phyloP scores from a whole-genome alignment of 1,140 invertebrate genomes.

The Battus philenor region DNA sequence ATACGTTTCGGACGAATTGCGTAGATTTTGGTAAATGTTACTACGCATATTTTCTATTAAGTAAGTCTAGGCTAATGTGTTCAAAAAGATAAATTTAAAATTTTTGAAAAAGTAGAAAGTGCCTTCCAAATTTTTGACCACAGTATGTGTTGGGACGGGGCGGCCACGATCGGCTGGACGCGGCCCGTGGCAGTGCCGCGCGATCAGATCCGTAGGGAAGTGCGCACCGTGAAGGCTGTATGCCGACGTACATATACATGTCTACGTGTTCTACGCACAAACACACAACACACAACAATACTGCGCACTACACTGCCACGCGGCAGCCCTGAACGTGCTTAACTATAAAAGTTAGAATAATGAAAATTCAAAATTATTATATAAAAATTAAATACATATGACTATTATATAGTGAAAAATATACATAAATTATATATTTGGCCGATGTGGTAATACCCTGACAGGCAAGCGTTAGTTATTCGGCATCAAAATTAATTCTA shows the following conservation, averaged over 20 bases:
- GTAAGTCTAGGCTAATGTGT: constrained; percentile 75
- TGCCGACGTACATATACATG: too few species aligned
- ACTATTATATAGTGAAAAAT: constrained; percentile 72
- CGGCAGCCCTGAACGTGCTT: constrained; percentile 51
- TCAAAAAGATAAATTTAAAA: constrained; percentile 69
- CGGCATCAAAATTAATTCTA: constrained; percentile 69
- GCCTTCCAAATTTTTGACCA: constrained; percentile 75
- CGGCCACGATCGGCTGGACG: constrained; percentile 53
- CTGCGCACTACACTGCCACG: constrained; percentile 22
- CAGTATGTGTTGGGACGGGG: constrained; percentile 69
- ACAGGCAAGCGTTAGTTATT: constrained; percentile 70
- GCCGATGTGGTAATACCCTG: constrained; percentile 72
- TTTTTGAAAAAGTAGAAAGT: constrained; percentile 74
- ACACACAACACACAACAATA: too few species aligned
- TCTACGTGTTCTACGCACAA: too few species aligned
- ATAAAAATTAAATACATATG: constrained; percentile 72
- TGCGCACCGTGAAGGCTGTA: constrained; percentile 1
- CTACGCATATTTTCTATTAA: constrained; percentile 75
- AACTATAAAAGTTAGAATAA: constrained; percentile 69
- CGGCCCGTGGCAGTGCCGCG: constrained; percentile 30
- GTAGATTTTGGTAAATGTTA: constrained; percentile 75
- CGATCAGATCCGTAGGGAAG: too few species aligned
- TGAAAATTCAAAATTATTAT: constrained; percentile 74
- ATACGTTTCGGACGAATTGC: constrained; percentile 71
- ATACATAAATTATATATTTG: constrained; percentile 74